Evolutionary conservation across 2,797 vertebrate genomes (phyloP), one percentile per base, ranked within the genome.

Genomic region (Sebastiscus tertius): DNA sequence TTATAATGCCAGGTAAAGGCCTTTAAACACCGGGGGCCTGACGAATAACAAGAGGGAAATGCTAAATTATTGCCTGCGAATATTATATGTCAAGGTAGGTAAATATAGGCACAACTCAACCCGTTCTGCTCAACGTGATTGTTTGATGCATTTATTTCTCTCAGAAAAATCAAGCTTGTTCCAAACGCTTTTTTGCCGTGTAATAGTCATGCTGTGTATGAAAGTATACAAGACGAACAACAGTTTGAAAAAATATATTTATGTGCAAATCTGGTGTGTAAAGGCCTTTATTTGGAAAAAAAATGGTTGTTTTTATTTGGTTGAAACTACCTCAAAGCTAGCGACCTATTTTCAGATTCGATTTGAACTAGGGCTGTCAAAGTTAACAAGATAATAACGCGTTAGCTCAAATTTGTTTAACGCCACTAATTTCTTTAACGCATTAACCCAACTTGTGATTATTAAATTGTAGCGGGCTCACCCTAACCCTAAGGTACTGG

Each of bases 151-250:
- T 46, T 46, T 39, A 36, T 3, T 3, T 39, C 39, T 13, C 39
- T 39, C 42, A 46, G 42, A 46, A 46, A 46, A 46, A 46, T 46
- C 16, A 1, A 46, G 2, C 42, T 3, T 0, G 42, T 46, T 46
- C 0, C 0, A 39, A 39, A 39, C 39, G 13, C 13, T 39, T 0
- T 39, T 39, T 39, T 0, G 13, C 39, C 2, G 0, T 5, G 13
- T 39, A 39, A 39, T 39, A 39, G 14, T 39, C 0, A 0, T 39
- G 2, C 39, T 14, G 1, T 14, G 2, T 14, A 13, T 39, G 10
- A 39, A 39, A 39, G 36, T 39, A 39, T 39, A 39, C 36, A 39
- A 39, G 36, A 6, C 36, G 0, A 39, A 39, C 36, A 39, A 14
- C 13, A 0, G 13, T 14, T 39, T 0, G 36, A 39, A 39, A 39